Evolutionary conservation across 2,113 vertebrate species (phyloP), one percentile per base, ranked within the genome.

Genomic region (Mus spicilegus): DNA sequence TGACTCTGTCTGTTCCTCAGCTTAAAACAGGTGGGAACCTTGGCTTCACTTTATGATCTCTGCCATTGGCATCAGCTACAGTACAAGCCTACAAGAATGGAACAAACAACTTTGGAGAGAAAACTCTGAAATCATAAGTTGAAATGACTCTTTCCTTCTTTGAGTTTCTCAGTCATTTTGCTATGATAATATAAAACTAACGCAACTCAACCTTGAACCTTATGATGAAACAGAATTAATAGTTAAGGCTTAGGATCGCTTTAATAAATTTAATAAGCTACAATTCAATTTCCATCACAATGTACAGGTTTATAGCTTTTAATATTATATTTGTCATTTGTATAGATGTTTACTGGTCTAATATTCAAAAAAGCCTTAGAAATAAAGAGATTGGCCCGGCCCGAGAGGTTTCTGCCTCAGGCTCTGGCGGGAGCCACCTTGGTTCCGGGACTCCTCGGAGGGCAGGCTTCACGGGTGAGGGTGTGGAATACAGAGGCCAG

Each of bases 221-320:
- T 49, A 91, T 89, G 94, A 97, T 94, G 95, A 94, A 80, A 42
- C 91, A 30, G 81, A 93, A 61, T 16, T 22, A 91, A 67, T 24
- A 26, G 11, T 89, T 75, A 69, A 56, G 94, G 9, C 51, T 95
- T 97, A 95, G 93, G 94, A 97, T 97, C 46, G 87, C 22, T 28
- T 19, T 28, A 89, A 8, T 19, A 90, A 91, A 88, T 93, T n/a
- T 75, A 97, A 92, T 89, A 95, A 73, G 28, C n/a, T 46, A 10
- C 56, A 97, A 82, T 24, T 94, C 96, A 97, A 61, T 96, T 97
- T 96, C 95, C 36, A 95, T 87, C 86, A 96, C 51, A 95, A 26
- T 17, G 77, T 95, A 76, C 11, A 87, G 17, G 56, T 78, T 86
- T 96, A 73, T 85, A 94, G 26, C 9, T 92, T 97, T 95, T 93